Evolutionary conservation across 1,140 invertebrate genomes (phyloP).

Genomic region (Bradynema listronoti): DNA sequence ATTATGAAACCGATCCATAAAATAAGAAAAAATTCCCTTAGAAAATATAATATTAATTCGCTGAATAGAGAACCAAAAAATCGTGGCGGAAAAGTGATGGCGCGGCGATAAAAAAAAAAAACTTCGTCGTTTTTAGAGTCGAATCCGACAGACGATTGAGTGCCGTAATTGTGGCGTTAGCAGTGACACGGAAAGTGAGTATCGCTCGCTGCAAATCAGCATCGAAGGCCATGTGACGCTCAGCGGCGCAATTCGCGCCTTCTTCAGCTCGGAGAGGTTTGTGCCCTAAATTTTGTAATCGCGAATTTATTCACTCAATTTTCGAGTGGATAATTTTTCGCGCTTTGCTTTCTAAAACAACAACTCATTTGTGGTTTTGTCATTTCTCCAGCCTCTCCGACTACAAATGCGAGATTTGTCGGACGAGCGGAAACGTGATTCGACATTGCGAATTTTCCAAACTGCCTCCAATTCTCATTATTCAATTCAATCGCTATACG

Average conservation of each 20-base stretch:
- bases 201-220: constrained; percentile 35
- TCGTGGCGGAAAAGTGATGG: too few species aligned
- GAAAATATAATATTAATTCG: too few species aligned
- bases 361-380: not conserved
- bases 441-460: constrained; percentile 18
- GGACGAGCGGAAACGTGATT: constrained; percentile 18
- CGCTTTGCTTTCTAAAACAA: not conserved
- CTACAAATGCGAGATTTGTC: constrained; percentile 38
- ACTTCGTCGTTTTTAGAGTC: constrained; percentile 27
- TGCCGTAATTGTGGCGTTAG: constrained; percentile 32
- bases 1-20: too few species aligned
- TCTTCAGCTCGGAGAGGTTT: constrained; percentile 40
- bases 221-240: constrained; percentile 45
- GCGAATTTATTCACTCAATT: not conserved
- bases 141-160: constrained; percentile 18
- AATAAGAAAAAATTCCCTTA: too few species aligned
- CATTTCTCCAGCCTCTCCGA: constrained; percentile 29
- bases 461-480: constrained; percentile 43
- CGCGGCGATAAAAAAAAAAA: too few species aligned
- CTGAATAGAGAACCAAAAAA: too few species aligned
- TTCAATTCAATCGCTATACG: constrained; percentile 49
- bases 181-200: constrained; percentile 22
- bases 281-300: too few species aligned
- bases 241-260: constrained; percentile 31
- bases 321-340: too few species aligned